Evolutionary conservation across 2,113 vertebrate species (phyloP).

Genomic region (Malurus alboscapulatus): DNA sequence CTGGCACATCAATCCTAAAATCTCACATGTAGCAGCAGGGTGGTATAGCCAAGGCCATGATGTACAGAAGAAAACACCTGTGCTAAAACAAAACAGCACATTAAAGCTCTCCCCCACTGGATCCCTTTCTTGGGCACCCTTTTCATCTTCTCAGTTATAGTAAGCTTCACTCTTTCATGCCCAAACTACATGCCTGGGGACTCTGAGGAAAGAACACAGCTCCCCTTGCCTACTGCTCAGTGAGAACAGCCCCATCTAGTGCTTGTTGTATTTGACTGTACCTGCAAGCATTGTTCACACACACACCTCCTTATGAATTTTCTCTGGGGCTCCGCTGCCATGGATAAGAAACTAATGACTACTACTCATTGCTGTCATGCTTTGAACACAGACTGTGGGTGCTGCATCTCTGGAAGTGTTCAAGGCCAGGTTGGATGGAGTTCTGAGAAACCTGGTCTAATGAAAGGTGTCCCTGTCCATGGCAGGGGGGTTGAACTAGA

Average conservation of each 20-base stretch:
- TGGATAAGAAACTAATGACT: not conserved
- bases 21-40: not conserved
- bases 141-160: not conserved
- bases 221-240: not conserved
- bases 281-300: not conserved
- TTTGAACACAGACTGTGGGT: not conserved
- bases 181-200: not conserved
- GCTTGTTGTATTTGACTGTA: not conserved
- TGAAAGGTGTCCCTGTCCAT: not conserved
- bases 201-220: not conserved
- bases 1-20: not conserved
- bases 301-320: not conserved
- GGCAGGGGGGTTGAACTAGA: not conserved
- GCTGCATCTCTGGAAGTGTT: not conserved
- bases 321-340: not conserved
- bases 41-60: not conserved
- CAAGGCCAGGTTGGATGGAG: not conserved
- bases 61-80: not conserved
- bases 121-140: not conserved
- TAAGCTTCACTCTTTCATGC: not conserved
- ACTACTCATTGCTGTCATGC: accelerated
- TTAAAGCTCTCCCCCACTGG: not conserved
- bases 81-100: not conserved
- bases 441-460: not conserved
- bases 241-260: not conserved